Conservation (phyloP, 53 echinoderm and acorn worm species). For the Actinopyga echinites region DNA sequence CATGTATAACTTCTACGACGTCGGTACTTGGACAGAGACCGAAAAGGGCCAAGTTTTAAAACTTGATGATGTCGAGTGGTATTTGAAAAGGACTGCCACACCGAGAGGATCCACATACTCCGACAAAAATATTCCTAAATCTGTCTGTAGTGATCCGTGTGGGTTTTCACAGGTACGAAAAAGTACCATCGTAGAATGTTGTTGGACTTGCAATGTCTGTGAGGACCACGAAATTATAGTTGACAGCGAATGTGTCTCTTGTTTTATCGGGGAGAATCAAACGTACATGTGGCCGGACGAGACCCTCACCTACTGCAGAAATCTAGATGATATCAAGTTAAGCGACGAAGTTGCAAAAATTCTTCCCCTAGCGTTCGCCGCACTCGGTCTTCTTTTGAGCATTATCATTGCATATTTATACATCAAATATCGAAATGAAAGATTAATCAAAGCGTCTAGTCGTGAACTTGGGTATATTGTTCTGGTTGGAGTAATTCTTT, state of each 20-base stretch:
- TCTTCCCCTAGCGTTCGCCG: slow-evolving; percentile 34
- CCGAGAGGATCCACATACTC: background rate
- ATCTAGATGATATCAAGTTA: slow-evolving; percentile 43
- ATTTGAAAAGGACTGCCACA: background rate
- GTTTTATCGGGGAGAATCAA: slow-evolving; percentile 49
- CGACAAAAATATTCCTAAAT: slow-evolving; percentile 56
- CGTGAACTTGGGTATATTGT: slow-evolving; percentile 89
- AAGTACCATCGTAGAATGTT: slow-evolving; percentile 58
- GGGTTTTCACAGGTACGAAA: slow-evolving; percentile 57
- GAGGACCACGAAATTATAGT: slow-evolving; percentile 54
- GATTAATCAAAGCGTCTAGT: slow-evolving; percentile 88
- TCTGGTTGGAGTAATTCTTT: slow-evolving; percentile 70
- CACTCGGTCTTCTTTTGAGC: slow-evolving; percentile 53
- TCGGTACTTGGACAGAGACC: slow-evolving; percentile 50
- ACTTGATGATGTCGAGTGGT: slow-evolving; percentile 19
- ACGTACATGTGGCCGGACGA: slow-evolving; percentile 67
- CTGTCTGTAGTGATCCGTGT: slow-evolving; percentile 86
- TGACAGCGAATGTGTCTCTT: slow-evolving; percentile 68
- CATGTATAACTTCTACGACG: slow-evolving; percentile 8
- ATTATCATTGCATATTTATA: slow-evolving; percentile 59
- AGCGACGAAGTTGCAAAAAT: slow-evolving; percentile 35
- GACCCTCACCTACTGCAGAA: background rate
- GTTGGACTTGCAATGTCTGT: slow-evolving; percentile 74
- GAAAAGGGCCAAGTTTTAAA: background rate
- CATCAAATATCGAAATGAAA: slow-evolving; percentile 70